phyloP scores from a whole-genome alignment of 2,797 vertebrate species.

The Enteromius viviparus region DNA sequence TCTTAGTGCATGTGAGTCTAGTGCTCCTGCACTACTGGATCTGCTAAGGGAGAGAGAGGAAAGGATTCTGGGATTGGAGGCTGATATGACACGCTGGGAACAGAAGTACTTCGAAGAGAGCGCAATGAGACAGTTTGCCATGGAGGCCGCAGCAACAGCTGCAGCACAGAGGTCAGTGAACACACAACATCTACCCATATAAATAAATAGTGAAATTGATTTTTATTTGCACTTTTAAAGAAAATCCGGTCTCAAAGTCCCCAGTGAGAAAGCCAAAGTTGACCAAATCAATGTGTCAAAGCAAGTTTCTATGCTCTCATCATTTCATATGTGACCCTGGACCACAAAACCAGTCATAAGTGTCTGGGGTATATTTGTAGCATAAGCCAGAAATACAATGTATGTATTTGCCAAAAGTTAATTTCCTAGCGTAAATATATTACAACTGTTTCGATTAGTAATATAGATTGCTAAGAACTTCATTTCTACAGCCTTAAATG shows the following conservation, averaged over 20 bases:
- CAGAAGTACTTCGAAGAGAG: slow-evolving; percentile 97
- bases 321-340: too few species aligned
- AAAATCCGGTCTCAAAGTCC: neutral
- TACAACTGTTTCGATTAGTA: too few species aligned
- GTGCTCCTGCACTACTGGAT: slow-evolving; percentile 81
- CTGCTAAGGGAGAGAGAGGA: slow-evolving; percentile 92
- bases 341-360: too few species aligned
- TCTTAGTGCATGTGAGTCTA: slow-evolving; percentile 73
- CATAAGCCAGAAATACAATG: too few species aligned
- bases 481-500: too few species aligned
- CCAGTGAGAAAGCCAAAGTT: too few species aligned
- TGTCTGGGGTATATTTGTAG: too few species aligned
- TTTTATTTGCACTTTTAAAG: neutral
- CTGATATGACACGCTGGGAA: slow-evolving; percentile 97
- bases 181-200: neutral
- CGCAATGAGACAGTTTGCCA: slow-evolving; percentile 97
- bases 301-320: neutral
- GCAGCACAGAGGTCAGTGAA: slow-evolving; percentile 85
- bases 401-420: too few species aligned
- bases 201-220: neutral
- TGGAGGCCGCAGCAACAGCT: slow-evolving; percentile 93
- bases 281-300: neutral
- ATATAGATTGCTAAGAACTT: too few species aligned
- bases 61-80: slow-evolving; percentile 90
- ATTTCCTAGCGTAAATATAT: too few species aligned